Evolutionary conservation across 2,797 vertebrate genomes (phyloP).

Genomic region (Moxostoma hubbsi): DNA sequence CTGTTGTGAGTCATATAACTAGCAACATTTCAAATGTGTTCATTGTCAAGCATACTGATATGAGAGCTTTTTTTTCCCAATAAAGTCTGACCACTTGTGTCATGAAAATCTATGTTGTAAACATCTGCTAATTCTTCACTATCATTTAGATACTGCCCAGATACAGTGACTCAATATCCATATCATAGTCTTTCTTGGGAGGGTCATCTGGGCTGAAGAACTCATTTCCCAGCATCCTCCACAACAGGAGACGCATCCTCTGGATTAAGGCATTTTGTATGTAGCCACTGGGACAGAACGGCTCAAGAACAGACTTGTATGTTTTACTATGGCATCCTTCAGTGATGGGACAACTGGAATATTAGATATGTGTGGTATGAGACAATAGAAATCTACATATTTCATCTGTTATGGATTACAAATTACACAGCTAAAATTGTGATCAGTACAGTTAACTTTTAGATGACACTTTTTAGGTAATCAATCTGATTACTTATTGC

Average conservation of each 20-base stretch:
- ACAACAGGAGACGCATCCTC: constrained; percentile 84
- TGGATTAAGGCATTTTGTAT: constrained; percentile 84
- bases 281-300: constrained; percentile 80
- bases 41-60: not conserved
- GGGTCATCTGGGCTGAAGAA: constrained; percentile 62
- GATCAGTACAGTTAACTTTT: too few relatives aligned
- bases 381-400: too few relatives aligned
- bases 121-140: not conserved
- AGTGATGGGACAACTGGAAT: constrained; percentile 84
- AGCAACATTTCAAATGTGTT: not conserved
- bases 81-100: constrained; percentile 6
- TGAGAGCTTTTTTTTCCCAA: not conserved
- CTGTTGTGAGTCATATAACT: not conserved
- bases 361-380: too few relatives aligned
- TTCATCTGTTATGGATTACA: too few relatives aligned
- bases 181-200: constrained; percentile 73
- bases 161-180: constrained; percentile 82
- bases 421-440: too few relatives aligned
- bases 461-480: too few relatives aligned
- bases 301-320: constrained; percentile 80
- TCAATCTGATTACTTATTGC: too few relatives aligned
- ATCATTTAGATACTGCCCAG: constrained; percentile 68
- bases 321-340: constrained; percentile 70
- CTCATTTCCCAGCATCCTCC: constrained; percentile 85
- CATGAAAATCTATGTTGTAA: not conserved